Evolutionary conservation across 2,797 vertebrate species (phyloP), one percentile per base, ranked within the genome.

Genomic region (Xenops minutus): DNA sequence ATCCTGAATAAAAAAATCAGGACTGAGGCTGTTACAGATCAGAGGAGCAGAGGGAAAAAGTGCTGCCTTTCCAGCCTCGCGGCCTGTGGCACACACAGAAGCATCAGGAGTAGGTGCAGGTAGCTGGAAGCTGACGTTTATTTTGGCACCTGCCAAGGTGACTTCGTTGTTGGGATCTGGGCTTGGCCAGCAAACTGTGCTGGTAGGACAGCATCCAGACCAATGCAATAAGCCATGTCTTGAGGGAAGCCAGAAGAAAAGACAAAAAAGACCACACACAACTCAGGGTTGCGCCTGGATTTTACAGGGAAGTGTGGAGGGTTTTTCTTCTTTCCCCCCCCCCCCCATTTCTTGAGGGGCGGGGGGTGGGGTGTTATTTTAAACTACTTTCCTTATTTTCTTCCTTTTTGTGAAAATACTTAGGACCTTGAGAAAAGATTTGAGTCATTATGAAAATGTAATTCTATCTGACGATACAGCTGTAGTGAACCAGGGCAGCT

Each of bases 261-360:
- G 86, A 67, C 93, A 91, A 94, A 92, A 96, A 94, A 92, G 89
- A 95, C 96, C 96, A 96, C 96, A 96, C 96, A 94, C 85, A 87
- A 51, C 36, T 83, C 63, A 44, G 61, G 13, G 68, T 27, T 68
- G 67, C 90, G 82, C 36, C 84, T 87, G 64, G 69, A 84, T 93
- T 96, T 94, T 93, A 73, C 52, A 62, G 67, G 19, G 76, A 56
- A 54, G 23, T 19, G 59, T 30, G 78, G 2, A 58, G 36, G 22
- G 72, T 21, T 32, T 11, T 61, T 34, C 34, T 32, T 79, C 62
- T 46, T 49, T n/a, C n/a, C n/a, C n/a, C n/a, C n/a, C n/a, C n/a
- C n/a, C n/a, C n/a, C n/a, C n/a, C n/a, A n/a, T n/a, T n/a, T n/a
- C n/a, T n/a, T n/a, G n/a, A n/a, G n/a, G n/a, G n/a, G n/a, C n/a